These are phyloP conservation scores for Aldrovandia affinis DNA, from an alignment of 2,797 vertebrate species.

Conservation along the genomic window DNA sequence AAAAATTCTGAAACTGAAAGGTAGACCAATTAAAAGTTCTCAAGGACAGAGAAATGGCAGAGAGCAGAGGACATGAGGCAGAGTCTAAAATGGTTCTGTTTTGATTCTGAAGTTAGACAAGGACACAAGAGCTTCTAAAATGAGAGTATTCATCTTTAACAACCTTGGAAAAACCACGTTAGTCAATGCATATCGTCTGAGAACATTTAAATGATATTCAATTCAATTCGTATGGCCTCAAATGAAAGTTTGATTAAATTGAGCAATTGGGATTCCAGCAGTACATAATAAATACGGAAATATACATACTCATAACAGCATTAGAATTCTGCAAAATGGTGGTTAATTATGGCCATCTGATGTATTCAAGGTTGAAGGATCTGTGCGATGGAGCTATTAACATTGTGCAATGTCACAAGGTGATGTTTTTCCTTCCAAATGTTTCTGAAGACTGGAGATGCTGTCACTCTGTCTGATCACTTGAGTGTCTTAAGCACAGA, in stretches of 20 bases:
- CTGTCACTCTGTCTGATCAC: neutral
- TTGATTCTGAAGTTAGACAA: conserved; percentile 29
- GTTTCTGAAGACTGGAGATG: neutral
- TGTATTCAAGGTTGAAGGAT: neutral
- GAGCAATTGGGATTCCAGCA: neutral
- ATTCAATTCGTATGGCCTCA: neutral
- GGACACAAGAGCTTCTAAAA: conserved; percentile 45
- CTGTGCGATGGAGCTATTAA: neutral
- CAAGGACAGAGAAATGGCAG: conserved; percentile 30
- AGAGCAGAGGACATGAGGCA: conserved; percentile 19
- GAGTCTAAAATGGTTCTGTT: conserved; percentile 37
- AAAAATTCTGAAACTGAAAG: conserved; percentile 21
- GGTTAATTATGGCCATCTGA: neutral
- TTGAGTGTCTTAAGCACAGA: neutral
- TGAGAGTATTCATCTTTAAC: conserved; percentile 37
- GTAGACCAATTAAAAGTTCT: conserved; percentile 36
- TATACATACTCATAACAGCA: neutral
- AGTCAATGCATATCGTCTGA: neutral
- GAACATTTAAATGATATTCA: neutral
- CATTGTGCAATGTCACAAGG: neutral
- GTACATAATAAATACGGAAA: neutral
- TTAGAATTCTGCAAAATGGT: neutral
- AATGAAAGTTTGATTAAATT: neutral
- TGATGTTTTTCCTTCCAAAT: neutral
- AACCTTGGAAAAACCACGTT: neutral